Percentiles rank a stretch among this genome's conserved stretches.
Evolutionary conservation across 2,113 vertebrate species (phyloP).

Genomic region (Entomyzon cyanotis): DNA sequence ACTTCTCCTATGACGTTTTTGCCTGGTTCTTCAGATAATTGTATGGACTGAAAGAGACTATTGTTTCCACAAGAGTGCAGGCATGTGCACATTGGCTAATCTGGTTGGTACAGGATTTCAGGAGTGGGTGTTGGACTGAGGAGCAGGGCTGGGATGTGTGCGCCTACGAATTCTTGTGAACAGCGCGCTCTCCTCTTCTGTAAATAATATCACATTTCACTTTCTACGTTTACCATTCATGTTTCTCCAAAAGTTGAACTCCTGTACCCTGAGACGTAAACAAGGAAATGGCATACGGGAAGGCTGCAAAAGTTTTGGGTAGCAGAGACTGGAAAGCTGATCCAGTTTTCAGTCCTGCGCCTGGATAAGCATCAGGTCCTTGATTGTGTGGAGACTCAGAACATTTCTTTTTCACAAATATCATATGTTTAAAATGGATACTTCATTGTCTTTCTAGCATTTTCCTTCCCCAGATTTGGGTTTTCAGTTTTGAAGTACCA

Average conservation of each 20-base stretch:
- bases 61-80: slow-evolving; percentile 70
- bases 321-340: not conserved
- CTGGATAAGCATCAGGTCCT: not conserved
- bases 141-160: slow-evolving; percentile 1
- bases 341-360: not conserved
- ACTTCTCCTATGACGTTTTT: slow-evolving; percentile 78
- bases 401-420: not conserved
- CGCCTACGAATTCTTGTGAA: not conserved
- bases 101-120: slow-evolving; percentile 67
- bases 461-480: not conserved
- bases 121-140: slow-evolving; percentile 64
- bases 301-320: not conserved
- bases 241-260: not conserved
- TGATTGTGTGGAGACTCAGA: not conserved
- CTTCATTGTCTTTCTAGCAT: not conserved
- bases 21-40: slow-evolving; percentile 71
- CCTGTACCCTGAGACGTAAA: not conserved
- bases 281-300: not conserved
- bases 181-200: not conserved
- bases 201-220: slow-evolving; percentile 2
- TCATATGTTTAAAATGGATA: not conserved
- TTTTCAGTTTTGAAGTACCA: not conserved
- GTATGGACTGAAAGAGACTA: slow-evolving; percentile 74
- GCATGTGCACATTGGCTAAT: slow-evolving; percentile 59
- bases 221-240: not conserved